Evolutionary conservation across 1,140 invertebrate species (phyloP), one percentile per base, ranked within the genome.

Genomic region (Aphelinus certus): DNA sequence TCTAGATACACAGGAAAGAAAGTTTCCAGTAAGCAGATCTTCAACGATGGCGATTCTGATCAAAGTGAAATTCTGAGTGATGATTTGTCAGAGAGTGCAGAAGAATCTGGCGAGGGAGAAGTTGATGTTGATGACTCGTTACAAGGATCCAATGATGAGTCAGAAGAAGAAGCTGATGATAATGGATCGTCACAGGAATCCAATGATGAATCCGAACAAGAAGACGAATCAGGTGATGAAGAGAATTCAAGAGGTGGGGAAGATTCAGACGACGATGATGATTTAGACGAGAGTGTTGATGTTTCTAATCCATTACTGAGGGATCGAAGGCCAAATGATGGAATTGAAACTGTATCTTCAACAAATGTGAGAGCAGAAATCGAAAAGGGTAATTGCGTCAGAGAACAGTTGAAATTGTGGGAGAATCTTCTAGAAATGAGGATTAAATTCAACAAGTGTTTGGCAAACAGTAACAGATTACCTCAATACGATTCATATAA

Each of bases 361-460:
- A 84, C 85, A 79, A 90, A 92, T 85, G 76, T 89, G 3, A 84
- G 86, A n/a, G 89, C 89, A 77, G 92, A 95, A 82, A 88, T 93
- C 2, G 91, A 93, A 79, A 96, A 95, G 88, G 94, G 93, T 49
- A 86, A 89, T n/a, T 92, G 92, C 82, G 92, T 95, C 1, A 90
- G 90, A 85, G 93, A 93, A 83, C 95, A 97, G 82, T 81, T 95
- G 9, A 88, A 90, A 73, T 81, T 96, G 1, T 97, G 95, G 94
- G 96, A 97, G 84, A 92, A 89, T 73, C 83, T 97, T 1, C 81
- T 97, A 26, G 95, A 97, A 86, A 88, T 92, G 80, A 89, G 96
- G 78, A 97, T 97, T 77, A 93, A 94, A 80, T 83, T 97, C 3
- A 96, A 97, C 83, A 95, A 95, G 84, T 91, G 92, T 80, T 82